Evolutionary conservation across 2,888 invertebrate species (phyloP).

Genomic region (Andrena trimmerana): DNA sequence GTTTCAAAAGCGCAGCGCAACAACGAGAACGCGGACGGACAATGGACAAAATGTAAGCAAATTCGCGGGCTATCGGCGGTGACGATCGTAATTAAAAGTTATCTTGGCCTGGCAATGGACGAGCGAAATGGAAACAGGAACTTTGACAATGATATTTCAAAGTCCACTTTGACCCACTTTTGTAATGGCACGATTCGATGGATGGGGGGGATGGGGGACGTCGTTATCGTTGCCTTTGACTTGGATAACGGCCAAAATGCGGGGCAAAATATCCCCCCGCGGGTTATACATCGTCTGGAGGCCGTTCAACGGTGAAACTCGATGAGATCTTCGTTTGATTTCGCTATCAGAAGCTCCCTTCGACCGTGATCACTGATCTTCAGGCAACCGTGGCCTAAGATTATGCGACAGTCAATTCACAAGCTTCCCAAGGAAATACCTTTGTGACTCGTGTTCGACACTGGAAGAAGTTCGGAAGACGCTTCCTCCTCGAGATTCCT

Average conservation of each 20-base stretch:
- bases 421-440: neutral
- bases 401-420: neutral
- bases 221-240: constrained; percentile 61
- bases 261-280: constrained; percentile 33
- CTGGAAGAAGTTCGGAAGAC: neutral
- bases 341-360: neutral
- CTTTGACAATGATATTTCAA: constrained; percentile 53
- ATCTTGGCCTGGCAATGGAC: constrained; percentile 26
- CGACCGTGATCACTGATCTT: neutral
- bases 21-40: neutral
- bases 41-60: constrained; percentile 2
- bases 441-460: neutral
- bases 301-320: constrained; percentile 15
- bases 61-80: constrained; percentile 22
- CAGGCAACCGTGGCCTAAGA: neutral
- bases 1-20: neutral
- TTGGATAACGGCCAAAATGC: constrained; percentile 63
- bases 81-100: constrained; percentile 48
- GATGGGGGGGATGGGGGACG: constrained; percentile 15
- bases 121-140: constrained; percentile 11
- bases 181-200: constrained; percentile 32
- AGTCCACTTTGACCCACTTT: constrained; percentile 52
- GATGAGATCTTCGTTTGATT: constrained; percentile 7
- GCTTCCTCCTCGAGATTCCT: neutral
- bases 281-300: constrained; percentile 22